These are phyloP conservation scores for Myripristis jacobus DNA, from an alignment of 2,797 vertebrate species.

Conservation along the genomic window DNA sequence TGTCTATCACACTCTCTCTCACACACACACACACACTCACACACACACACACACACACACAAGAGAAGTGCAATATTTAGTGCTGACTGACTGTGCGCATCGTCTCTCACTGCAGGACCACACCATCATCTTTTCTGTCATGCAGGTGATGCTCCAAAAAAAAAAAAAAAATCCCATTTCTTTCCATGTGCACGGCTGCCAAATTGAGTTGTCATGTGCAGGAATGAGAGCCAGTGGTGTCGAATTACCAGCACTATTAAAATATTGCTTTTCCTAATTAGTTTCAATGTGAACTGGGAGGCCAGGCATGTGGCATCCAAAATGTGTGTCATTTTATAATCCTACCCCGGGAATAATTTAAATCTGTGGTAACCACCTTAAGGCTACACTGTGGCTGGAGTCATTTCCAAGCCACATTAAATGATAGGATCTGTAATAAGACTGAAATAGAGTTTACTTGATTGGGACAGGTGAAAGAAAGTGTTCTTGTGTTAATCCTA, in stretches of 20 bases:
- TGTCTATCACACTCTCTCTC: no score
- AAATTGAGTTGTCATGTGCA: conserved; percentile 54
- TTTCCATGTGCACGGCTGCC: not conserved
- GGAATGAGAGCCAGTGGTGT: conserved; percentile 34
- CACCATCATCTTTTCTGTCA: conserved; percentile 3
- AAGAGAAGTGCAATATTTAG: not conserved
- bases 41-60: not conserved
- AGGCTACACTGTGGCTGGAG: conserved; percentile 51
- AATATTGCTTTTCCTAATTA: conserved; percentile 63
- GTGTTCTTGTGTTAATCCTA: conserved; percentile 62
- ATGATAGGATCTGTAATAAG: conserved; percentile 80
- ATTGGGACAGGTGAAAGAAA: conserved; percentile 67
- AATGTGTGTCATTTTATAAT: conserved; percentile 54
- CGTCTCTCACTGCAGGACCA: not conserved
- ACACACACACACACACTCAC: no score
- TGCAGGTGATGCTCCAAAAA: conserved; percentile 29
- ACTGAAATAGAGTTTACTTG: conserved; percentile 51
- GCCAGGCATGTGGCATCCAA: conserved; percentile 6
- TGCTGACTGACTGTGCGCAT: conserved; percentile 15
- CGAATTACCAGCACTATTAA: conserved; percentile 52
- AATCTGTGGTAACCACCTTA: conserved; percentile 53
- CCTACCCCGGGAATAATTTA: conserved; percentile 49
- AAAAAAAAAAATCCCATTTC: conserved; percentile 13
- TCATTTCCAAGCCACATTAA: conserved; percentile 73
- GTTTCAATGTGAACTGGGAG: conserved; percentile 46